Evolutionary conservation across 2,113 vertebrate species (phyloP).

Genomic region (Helogale parvula): DNA sequence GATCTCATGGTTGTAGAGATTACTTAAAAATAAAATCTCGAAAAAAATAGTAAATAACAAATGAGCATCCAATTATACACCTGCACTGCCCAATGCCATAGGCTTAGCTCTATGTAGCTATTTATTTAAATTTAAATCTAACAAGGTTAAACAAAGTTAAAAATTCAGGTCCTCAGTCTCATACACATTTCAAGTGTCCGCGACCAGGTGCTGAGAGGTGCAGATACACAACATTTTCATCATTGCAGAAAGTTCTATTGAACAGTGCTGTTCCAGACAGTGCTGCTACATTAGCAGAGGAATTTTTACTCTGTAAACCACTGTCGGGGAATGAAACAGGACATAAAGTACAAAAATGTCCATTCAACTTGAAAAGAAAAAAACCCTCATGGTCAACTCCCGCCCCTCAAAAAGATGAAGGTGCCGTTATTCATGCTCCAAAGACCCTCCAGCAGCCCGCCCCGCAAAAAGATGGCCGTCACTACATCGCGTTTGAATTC

Average conservation of each 20-base stretch:
- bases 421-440: rapidly evolving
- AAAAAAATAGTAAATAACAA: background rate
- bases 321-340: background rate
- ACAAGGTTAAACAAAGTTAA: background rate
- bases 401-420: background rate
- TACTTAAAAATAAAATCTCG: too few relatives aligned
- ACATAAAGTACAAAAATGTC: background rate
- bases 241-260: background rate
- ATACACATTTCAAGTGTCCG: background rate
- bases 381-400: rapidly evolving
- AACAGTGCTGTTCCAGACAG: background rate
- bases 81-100: too few relatives aligned
- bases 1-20: too few relatives aligned
- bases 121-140: background rate
- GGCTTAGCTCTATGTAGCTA: background rate
- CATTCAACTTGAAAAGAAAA: background rate
- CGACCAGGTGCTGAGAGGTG: background rate
- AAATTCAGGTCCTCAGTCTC: background rate
- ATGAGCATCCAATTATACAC: background rate
- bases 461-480: constrained; percentile 23
- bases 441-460: rapidly evolving
- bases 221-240: background rate
- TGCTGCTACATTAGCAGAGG: background rate
- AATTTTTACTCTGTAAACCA: background rate
- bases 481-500: rapidly evolving